Evolutionary conservation across 1,140 invertebrate genomes (phyloP), one percentile per base, ranked within the genome.

Genomic region (Arion vulgaris): DNA sequence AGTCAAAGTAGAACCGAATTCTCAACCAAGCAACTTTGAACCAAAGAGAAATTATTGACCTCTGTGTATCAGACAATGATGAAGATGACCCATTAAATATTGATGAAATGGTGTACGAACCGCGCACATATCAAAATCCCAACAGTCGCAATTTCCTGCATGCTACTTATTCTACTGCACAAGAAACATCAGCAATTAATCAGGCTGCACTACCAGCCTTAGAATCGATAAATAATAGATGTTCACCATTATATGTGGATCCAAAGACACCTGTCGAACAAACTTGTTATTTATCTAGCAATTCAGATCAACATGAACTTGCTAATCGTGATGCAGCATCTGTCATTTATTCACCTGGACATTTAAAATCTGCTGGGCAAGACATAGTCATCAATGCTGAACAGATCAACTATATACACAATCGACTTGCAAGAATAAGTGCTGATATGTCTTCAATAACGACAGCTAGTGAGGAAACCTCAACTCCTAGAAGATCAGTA

Each of bases 1-100:
- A 39, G 62, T 73, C 71, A 73, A 73, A 49, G 38, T n/a, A 73
- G 71, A 73, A 28, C 71, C 71, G 41, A 26, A 39, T 26, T 15
- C 38, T 39, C 36, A 26, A 23, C 19, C 41, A 49, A n/a, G n/a
- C n/a, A n/a, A 7, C 23, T 49, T 38, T 73, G 11, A 73, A 73
- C 38, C 38, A 49, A 32, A 39, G 71, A 49, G 71, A 73, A 26
- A 23, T 73, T 2, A 73, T 73, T 41, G 71, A 73, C 26, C 71
- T 73, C 13, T 39, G 19, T 26, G 36, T 41, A 13, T 73, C 71
- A 26, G 71, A 73, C 38, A 41, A 26, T 73, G 71, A 73, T 7
- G 71, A 73, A 39, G 38, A 73, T 73, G 38, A 41, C 23, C 71
- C 26, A 7, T 2, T 49, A 41, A 38, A 49, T 26, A 11, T 7